A percentile compares a stretch with the other conserved stretches of the same genome.
These are phyloP conservation scores for Scaptomyza graminum DNA, from an alignment of 1,140 invertebrate genomes.

Conservation along the genomic window DNA sequence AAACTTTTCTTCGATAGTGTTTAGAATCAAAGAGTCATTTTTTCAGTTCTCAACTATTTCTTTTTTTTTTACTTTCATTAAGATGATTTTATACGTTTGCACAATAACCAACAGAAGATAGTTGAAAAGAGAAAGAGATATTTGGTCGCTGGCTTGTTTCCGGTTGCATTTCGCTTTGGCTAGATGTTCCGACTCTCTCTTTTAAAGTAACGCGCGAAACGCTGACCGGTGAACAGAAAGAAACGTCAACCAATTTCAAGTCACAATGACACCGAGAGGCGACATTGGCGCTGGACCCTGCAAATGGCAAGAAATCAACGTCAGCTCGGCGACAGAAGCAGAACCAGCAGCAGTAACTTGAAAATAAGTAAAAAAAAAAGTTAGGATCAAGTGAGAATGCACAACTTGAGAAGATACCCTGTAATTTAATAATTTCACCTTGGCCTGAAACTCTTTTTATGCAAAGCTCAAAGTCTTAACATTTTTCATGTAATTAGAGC, in stretches of 20 bases:
- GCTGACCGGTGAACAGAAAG: conserved; percentile 21
- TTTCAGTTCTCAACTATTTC: too few relatives aligned
- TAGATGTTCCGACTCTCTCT: background rate
- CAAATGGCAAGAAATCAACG: conserved; percentile 79
- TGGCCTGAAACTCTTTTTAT: too few relatives aligned
- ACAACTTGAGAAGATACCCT: background rate
- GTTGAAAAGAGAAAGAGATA: background rate
- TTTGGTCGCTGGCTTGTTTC: conserved; percentile 42
- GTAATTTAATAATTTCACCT: background rate
- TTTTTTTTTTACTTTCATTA: background rate
- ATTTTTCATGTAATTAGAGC: too few relatives aligned
- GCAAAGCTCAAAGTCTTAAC: too few relatives aligned
- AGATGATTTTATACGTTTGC: background rate
- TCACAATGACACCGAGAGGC: conserved; percentile 69
- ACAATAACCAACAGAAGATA: background rate
- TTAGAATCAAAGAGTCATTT: too few relatives aligned
- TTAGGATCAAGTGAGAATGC: background rate
- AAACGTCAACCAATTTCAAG: conserved; percentile 65
- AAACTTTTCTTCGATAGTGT: too few relatives aligned
- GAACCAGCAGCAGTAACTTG: background rate
- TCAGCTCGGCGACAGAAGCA: conserved; percentile 49
- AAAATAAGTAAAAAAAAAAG: background rate
- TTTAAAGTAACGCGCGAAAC: background rate
- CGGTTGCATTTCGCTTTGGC: conserved; percentile 20
- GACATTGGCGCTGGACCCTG: conserved; percentile 68